These are phyloP conservation scores for Lasioglossum oenotherae DNA, from an alignment of 2,888 invertebrate genomes.

Conservation along the genomic window DNA sequence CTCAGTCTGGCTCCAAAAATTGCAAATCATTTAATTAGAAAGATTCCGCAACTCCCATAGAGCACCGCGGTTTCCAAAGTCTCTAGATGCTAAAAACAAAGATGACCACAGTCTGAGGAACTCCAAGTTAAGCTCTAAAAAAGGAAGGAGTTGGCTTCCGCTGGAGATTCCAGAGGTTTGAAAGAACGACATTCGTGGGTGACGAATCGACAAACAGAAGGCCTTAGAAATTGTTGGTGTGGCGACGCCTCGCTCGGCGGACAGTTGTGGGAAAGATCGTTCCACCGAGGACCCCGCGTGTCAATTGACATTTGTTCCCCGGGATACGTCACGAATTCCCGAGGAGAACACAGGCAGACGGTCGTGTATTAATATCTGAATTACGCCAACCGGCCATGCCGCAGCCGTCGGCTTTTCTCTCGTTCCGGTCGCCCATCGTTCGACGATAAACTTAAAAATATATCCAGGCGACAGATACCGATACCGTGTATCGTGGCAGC, in stretches of 20 bases:
- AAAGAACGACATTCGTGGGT: background rate
- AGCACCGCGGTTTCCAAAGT: background rate
- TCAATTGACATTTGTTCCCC: conserved; percentile 75
- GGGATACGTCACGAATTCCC: conserved; percentile 69
- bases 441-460: conserved; percentile 47
- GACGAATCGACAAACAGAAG: background rate
- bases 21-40: background rate
- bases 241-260: conserved; percentile 13
- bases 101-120: background rate
- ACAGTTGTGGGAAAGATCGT: conserved; percentile 67
- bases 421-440: conserved; percentile 38
- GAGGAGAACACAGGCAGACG: conserved; percentile 45
- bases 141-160: background rate
- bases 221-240: background rate
- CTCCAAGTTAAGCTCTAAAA: background rate
- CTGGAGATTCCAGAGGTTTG: background rate
- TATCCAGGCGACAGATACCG: conserved; percentile 20
- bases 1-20: background rate
- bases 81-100: background rate
- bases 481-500: conserved; percentile 16
- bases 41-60: background rate
- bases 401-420: conserved; percentile 29
- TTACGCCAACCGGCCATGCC: conserved; percentile 53
- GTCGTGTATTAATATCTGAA: conserved; percentile 60
- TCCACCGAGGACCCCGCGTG: conserved; percentile 66